phyloP scores from a whole-genome alignment of 1,140 invertebrate species.

The Lepeophtheirus salmonis region DNA sequence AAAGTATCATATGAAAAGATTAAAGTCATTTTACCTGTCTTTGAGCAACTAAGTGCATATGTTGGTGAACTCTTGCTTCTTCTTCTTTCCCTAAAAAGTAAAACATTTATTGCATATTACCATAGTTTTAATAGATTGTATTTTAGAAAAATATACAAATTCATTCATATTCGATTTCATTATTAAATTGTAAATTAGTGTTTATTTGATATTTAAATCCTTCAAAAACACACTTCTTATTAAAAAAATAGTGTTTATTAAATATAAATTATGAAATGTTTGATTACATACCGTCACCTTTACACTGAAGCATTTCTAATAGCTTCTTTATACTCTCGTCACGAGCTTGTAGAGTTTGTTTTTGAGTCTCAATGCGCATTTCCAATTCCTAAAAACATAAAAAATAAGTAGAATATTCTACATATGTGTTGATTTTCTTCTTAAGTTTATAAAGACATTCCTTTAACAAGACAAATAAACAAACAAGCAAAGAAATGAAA shows the following conservation, averaged over 20 bases:
- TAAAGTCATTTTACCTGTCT: conserved; percentile 55
- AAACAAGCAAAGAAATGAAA: background rate
- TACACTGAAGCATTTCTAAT: conserved; percentile 91
- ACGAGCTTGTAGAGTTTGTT: conserved; percentile 79
- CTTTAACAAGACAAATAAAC: background rate
- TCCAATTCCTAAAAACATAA: conserved; percentile 56
- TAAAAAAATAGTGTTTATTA: background rate
- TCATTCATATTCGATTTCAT: background rate
- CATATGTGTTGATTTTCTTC: background rate
- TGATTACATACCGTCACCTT: conserved; percentile 59
- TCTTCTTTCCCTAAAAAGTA: conserved; percentile 58
- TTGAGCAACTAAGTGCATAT: conserved; percentile 84
- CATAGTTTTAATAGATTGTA: background rate
- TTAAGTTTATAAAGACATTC: background rate
- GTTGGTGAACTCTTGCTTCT: conserved; percentile 80
- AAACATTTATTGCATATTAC: background rate
- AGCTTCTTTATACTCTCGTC: conserved; percentile 97
- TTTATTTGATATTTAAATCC: background rate
- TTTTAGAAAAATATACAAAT: background rate
- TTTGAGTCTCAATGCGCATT: conserved; percentile 87
- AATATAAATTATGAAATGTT: background rate
- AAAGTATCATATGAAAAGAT: background rate
- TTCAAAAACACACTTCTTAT: background rate
- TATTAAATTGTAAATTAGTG: background rate
- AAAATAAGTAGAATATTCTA: background rate